Percentiles rank a stretch among this genome's conserved stretches.
Conservation (phyloP, 2,113 vertebrate genomes). For the Prionailurus bengalensis region DNA sequence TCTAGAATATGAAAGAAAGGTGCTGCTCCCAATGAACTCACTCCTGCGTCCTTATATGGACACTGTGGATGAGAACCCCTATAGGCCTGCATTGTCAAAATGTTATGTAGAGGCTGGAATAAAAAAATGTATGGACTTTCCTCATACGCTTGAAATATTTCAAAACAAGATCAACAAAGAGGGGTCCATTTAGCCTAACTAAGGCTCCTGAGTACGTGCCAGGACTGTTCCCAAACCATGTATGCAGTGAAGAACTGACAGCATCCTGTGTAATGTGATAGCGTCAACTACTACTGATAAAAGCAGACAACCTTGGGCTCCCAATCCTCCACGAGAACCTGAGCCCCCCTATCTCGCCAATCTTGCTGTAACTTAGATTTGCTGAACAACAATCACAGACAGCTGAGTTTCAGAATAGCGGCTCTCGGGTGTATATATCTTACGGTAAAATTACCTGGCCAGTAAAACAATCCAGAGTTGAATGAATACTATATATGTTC, state of each 20-base stretch:
- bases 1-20: background rate
- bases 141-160: constrained; percentile 45
- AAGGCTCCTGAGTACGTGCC: background rate
- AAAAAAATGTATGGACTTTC: background rate
- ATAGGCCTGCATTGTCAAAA: background rate
- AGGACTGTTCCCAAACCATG: background rate
- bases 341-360: background rate
- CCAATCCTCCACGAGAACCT: background rate
- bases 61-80: background rate
- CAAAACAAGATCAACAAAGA: constrained; percentile 49
- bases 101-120: background rate
- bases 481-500: background rate
- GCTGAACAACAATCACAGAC: background rate
- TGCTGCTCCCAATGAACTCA: background rate
- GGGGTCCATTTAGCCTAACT: constrained; percentile 10
- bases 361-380: background rate
- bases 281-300: background rate
- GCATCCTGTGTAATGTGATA: background rate
- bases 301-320: background rate
- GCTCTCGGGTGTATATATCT: background rate
- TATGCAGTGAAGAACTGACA: background rate
- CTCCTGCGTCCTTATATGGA: background rate
- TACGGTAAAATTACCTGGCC: background rate
- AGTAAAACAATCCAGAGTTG: constrained; percentile 3
- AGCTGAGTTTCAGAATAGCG: background rate